Evolutionary conservation across 1,140 invertebrate genomes (phyloP).

Genomic region (Caenorhabditis elegans): WBcel235 BX284602.5:13025501-13026000

Average conservation of each 20-base stretch:
- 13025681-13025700: constrained; percentile 55
- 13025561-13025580: not conserved
- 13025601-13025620: constrained; percentile 56
- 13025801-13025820: not conserved
- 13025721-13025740: not conserved
- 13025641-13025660: constrained; percentile 13
- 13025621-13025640: not conserved
- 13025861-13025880: too few species aligned
- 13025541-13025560: not conserved
- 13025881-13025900: too few species aligned
- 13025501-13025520: constrained; percentile 64
- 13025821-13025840: constrained; percentile 13
- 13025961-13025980: too few species aligned
- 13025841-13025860: not conserved
- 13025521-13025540: constrained; percentile 52
- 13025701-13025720: constrained; percentile 41
- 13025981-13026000: too few species aligned
- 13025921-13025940: too few species aligned
- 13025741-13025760: not conserved
- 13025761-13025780: constrained; percentile 11
- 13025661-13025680: constrained; percentile 58
- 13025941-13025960: too few species aligned
- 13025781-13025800: constrained; percentile 4
- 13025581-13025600: constrained; percentile 62
- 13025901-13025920: too few species aligned